Percentiles rank a stretch among this genome's conserved stretches.
These are phyloP conservation scores for Pyrocephalus nanus DNA, from an alignment of 2,797 vertebrate species.

Conservation along the genomic window DNA sequence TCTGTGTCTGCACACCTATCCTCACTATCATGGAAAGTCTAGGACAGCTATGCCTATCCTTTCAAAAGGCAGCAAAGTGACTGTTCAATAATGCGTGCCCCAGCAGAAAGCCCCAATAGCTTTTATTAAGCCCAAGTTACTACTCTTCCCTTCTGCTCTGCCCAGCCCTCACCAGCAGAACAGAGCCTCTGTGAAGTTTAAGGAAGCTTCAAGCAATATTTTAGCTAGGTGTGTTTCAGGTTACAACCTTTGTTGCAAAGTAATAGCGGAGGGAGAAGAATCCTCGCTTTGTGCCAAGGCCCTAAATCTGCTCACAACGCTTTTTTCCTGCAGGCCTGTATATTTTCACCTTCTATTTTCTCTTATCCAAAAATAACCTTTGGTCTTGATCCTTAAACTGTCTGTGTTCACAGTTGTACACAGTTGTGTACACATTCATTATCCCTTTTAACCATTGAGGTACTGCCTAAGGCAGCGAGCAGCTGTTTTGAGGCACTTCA, in stretches of 20 bases:
- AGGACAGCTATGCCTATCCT: background rate
- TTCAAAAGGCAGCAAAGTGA: background rate
- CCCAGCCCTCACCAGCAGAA: background rate
- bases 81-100: background rate
- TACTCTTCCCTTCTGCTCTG: background rate
- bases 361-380: background rate
- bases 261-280: background rate
- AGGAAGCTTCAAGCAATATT: background rate
- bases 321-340: background rate
- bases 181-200: background rate
- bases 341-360: background rate
- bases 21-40: background rate
- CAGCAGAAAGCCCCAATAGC: background rate
- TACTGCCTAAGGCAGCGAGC: constrained; percentile 6
- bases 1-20: background rate
- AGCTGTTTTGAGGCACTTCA: constrained; percentile 7
- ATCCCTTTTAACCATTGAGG: constrained; percentile 16
- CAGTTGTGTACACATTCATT: constrained; percentile 4
- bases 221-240: background rate
- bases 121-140: background rate
- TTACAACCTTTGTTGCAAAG: background rate
- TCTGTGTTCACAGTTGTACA: background rate
- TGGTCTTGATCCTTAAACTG: background rate
- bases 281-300: background rate
- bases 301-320: background rate